These are phyloP conservation scores for Cecropterus lyciades DNA, from an alignment of 1,140 invertebrate genomes.

Conservation along the genomic window DNA sequence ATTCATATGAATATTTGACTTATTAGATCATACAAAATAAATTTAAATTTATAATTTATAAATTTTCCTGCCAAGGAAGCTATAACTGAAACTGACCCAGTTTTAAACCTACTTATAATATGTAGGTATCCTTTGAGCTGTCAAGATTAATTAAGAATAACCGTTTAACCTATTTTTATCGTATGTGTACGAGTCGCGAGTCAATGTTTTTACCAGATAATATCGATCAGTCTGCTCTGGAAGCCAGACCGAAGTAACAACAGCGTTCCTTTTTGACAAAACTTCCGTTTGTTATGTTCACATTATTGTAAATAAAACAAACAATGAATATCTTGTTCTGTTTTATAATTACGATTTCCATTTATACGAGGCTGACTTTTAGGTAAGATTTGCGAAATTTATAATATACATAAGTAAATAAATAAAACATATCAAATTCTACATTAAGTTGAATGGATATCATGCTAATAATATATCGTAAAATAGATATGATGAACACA, in stretches of 20 bases:
- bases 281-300: background rate
- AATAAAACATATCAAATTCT: background rate
- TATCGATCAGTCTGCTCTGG: slow-evolving; percentile 15
- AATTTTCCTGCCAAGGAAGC: no score
- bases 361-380: background rate
- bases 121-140: background rate
- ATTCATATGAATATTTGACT: background rate
- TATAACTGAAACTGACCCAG: background rate
- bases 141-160: background rate
- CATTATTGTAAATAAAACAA: slow-evolving; percentile 10
- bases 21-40: background rate
- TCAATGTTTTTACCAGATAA: slow-evolving; percentile 21
- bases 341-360: background rate
- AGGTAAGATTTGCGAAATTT: background rate
- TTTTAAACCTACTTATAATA: no score
- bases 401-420: background rate
- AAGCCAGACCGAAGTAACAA: background rate
- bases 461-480: background rate
- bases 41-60: no score
- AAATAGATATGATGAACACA: background rate
- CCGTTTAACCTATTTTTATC: slow-evolving; percentile 18
- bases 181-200: slow-evolving; percentile 9
- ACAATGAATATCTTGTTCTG: no score
- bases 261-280: background rate
- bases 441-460: background rate